Evolutionary conservation across 2,888 invertebrate genomes (phyloP).

Genomic region (Leucoptera coffeella): DNA sequence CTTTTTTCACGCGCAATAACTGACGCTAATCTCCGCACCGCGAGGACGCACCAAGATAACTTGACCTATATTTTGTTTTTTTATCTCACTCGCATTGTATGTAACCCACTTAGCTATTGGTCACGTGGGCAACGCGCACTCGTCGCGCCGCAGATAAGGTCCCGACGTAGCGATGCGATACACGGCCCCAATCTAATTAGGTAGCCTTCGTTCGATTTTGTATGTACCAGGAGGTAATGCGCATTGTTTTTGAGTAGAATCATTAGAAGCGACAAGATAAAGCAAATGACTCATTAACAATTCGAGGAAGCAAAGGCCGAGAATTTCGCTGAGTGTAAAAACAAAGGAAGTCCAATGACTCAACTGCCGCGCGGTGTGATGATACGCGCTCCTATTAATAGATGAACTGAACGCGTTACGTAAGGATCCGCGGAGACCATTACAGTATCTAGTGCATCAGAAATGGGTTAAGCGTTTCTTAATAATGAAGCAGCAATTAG

Average conservation of each 20-base stretch:
- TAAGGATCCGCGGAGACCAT: slow-evolving; percentile 15
- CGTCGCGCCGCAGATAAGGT: too few species aligned
- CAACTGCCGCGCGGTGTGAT: too few species aligned
- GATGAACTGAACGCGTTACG: slow-evolving; percentile 11
- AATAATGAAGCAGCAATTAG: slow-evolving; percentile 40
- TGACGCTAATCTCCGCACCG: slow-evolving; percentile 34
- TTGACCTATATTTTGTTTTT: slow-evolving; percentile 53
- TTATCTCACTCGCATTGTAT: slow-evolving; percentile 35
- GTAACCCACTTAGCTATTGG: slow-evolving; percentile 30
- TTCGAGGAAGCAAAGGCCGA: too few species aligned
- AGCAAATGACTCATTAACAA: too few species aligned
- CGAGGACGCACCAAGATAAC: slow-evolving; percentile 50
- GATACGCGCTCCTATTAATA: too few species aligned
- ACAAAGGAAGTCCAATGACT: too few species aligned
- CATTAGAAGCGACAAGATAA: too few species aligned
- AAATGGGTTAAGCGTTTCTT: slow-evolving; percentile 47
- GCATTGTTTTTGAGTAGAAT: too few species aligned
- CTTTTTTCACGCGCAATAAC: slow-evolving; percentile 35
- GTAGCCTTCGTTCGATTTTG: too few species aligned
- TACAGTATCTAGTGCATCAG: slow-evolving; percentile 23
- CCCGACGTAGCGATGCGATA: slow-evolving; percentile 15
- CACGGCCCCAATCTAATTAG: too few species aligned
- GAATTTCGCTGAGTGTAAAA: too few species aligned
- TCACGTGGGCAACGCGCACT: neutral
- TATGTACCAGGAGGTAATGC: too few species aligned